Evolutionary conservation across 2,113 vertebrate species (phyloP).

Genomic region (Gymnobelideus leadbeateri): DNA sequence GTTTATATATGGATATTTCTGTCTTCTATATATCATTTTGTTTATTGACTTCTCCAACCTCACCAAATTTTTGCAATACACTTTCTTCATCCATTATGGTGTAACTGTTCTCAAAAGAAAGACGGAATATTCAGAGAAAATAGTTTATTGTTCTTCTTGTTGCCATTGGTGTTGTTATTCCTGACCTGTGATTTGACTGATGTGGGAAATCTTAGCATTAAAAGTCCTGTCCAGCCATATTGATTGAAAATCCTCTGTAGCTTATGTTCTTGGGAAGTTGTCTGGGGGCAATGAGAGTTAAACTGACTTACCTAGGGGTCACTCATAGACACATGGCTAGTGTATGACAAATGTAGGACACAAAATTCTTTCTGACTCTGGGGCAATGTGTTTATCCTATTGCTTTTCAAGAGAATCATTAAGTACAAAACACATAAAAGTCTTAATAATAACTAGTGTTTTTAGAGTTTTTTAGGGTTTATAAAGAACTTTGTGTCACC

Average conservation of each 20-base stretch:
- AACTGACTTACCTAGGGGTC: background rate
- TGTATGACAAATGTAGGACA: background rate
- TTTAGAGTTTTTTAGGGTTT: background rate
- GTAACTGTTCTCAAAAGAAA: too few species aligned
- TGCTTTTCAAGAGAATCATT: background rate
- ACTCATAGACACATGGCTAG: background rate
- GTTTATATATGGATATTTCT: background rate
- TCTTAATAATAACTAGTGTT: background rate
- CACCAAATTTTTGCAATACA: too few species aligned
- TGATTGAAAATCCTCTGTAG: background rate
- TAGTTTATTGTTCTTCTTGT: background rate
- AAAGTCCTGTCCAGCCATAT: background rate
- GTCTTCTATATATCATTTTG: background rate
- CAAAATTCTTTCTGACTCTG: background rate
- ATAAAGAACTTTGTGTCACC: background rate
- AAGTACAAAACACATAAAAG: background rate
- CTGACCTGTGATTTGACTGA: background rate
- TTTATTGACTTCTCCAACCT: background rate
- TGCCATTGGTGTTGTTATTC: background rate
- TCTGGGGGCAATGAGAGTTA: background rate
- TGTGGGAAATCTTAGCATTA: background rate
- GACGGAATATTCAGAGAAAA: too few species aligned
- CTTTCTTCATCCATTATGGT: background rate
- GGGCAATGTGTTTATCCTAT: background rate
- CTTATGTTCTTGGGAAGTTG: background rate